Evolutionary conservation across 2,888 invertebrate species (phyloP), one percentile per base, ranked within the genome.

Genomic region (Plemyria rubiginata): DNA sequence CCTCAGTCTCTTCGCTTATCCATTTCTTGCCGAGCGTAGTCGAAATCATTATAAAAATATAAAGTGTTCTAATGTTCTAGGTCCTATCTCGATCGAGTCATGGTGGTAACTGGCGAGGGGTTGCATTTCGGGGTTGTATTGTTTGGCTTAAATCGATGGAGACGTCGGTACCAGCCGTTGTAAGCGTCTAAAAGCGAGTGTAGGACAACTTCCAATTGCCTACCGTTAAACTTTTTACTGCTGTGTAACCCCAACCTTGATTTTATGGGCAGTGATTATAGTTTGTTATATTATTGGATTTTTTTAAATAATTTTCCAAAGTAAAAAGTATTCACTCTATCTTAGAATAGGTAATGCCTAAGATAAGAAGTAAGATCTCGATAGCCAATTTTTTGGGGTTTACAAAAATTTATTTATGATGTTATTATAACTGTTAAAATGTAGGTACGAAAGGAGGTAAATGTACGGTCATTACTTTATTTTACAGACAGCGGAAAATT

Each of bases 1-100:
- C 94, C 0, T 82, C 77, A 0, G 87, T 87, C 75, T 94, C 94
- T 54, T 92, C 85, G 67, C 94, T 94, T 22, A 95, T 86, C 94
- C 94, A 94, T 85, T 89, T 90, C 66, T 86, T 90, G 67, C 79
- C 82, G 36, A 80, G 76, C 57, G 85, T 88, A 65, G 74, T 77
- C 41, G 84, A 71, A 57, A 79, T 75, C 86, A 88, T 89, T 68
- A 72, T 70, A 70, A 63, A 62, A 57, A 36, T 57, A 56, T 16
- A 65, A 53, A 57, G 45, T 52, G 48, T 53, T 60, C 49, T 48
- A 13, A 50, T 13, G 13, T 15, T 32, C 16, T 51, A 15, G 55
- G 76, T 81, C 81, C 78, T 87, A 86, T 71, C 88, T 85, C 67
- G 72, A 68, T 54, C 75, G 77, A 67, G 74, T 78, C 90, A 89